phyloP scores from a whole-genome alignment of 2,888 invertebrate species.

The Trichogramma evanescens region DNA sequence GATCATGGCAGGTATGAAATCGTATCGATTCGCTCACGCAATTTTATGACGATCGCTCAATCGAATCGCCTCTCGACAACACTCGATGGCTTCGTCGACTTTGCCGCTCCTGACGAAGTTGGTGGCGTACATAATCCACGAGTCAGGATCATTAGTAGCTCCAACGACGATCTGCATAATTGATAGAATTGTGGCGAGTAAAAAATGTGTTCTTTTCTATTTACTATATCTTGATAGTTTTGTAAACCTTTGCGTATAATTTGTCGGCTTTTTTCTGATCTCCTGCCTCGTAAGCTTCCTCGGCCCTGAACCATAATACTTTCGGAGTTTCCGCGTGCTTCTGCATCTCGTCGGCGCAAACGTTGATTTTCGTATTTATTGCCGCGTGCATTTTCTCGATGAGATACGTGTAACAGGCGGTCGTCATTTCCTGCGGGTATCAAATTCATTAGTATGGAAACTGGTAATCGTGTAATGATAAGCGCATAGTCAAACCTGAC shows the following conservation, averaged over 20 bases:
- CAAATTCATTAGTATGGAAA: not conserved
- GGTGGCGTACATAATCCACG: slow-evolving; percentile 32
- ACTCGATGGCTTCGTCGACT: slow-evolving; percentile 29
- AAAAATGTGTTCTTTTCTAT: not conserved
- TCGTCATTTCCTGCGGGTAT: slow-evolving; percentile 21
- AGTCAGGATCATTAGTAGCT: slow-evolving; percentile 21
- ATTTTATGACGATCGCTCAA: slow-evolving; percentile 29
- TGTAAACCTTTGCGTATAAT: slow-evolving; percentile 19
- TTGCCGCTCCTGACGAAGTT: slow-evolving; percentile 28
- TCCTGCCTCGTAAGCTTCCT: slow-evolving; percentile 32
- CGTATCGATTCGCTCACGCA: slow-evolving; percentile 25
- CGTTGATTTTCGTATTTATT: slow-evolving; percentile 28
- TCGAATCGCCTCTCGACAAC: slow-evolving; percentile 30
- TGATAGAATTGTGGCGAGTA: not conserved
- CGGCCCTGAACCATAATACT: slow-evolving; percentile 25
- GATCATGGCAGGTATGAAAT: not conserved
- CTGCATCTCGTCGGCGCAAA: slow-evolving; percentile 7
- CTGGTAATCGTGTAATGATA: not conserved
- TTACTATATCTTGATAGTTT: not conserved
- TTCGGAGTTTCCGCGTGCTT: not conserved
- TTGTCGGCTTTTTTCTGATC: slow-evolving; percentile 25
- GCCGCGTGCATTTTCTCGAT: slow-evolving; percentile 34
- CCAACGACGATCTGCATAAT: slow-evolving; percentile 26
- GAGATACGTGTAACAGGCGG: slow-evolving; percentile 30
- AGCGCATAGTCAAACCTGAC: slow-evolving; percentile 26